Conservation (phyloP, 2,113 vertebrate species). For the Caranx melampygus region DNA sequence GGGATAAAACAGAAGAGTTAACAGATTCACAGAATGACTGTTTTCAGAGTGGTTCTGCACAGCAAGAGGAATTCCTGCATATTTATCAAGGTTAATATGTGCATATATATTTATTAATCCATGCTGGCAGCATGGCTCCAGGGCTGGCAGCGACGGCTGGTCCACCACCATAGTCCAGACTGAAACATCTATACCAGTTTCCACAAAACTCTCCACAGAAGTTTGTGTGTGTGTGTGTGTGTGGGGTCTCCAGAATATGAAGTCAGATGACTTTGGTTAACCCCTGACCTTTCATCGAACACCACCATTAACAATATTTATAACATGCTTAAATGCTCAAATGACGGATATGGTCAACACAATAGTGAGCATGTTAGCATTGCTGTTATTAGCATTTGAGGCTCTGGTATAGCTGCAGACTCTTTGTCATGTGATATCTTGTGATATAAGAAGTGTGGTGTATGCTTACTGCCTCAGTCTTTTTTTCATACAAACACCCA, state of each 20-base stretch:
- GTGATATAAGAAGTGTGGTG: not conserved
- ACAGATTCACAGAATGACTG: not conserved
- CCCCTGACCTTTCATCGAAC: not conserved
- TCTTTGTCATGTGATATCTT: not conserved
- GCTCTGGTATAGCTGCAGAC: not conserved
- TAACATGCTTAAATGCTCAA: too few relatives aligned
- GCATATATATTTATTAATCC: not conserved
- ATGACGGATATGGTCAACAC: not conserved
- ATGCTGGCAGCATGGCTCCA: not conserved
- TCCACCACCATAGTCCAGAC: not conserved
- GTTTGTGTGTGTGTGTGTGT: not conserved
- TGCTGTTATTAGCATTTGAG: not conserved
- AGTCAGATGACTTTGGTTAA: too few relatives aligned
- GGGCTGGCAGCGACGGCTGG: too few relatives aligned
- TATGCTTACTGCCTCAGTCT: not conserved
- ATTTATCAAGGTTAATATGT: not conserved
- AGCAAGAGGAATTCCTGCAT: not conserved
- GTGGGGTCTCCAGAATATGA: not conserved
- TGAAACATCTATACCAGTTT: not conserved
- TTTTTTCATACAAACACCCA: not conserved
- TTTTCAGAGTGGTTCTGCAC: not conserved
- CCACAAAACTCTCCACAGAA: not conserved
- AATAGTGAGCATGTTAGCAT: not conserved
- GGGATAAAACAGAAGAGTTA: constrained; percentile 12
- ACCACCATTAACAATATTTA: not conserved